A percentile compares a stretch with the other conserved stretches of the same genome.
These are phyloP conservation scores for Microctenopoma lineatum DNA, from an alignment of 2,797 vertebrate species.

Conservation along the genomic window DNA sequence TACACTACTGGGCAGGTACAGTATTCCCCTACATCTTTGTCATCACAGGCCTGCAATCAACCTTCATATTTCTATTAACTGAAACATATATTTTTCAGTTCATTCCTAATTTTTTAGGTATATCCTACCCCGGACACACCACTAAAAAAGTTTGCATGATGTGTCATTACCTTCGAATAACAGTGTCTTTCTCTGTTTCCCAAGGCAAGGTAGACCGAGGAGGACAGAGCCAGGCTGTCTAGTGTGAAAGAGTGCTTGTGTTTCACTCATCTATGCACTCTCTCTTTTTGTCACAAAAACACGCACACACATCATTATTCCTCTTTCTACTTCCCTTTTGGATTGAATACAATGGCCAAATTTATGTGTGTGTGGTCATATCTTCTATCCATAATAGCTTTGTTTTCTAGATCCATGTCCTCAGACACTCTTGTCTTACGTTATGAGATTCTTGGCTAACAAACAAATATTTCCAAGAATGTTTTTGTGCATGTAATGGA, in stretches of 20 bases:
- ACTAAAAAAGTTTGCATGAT: conserved; percentile 1
- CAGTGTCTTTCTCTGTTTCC: conserved; percentile 29
- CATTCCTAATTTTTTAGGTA: neutral
- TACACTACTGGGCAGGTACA: neutral
- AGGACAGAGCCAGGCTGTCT: conserved; percentile 3
- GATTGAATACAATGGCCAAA: conserved; percentile 28
- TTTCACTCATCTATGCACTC: conserved; percentile 22
- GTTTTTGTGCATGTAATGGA: conserved; percentile 38
- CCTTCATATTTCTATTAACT: no score
- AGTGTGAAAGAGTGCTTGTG: conserved; percentile 13
- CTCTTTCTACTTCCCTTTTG: conserved; percentile 22
- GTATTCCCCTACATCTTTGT: neutral
- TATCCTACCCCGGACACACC: neutral
- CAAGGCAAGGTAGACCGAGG: conserved; percentile 21
- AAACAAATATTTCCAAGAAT: conserved; percentile 31
- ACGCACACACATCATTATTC: conserved; percentile 34
- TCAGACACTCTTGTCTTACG: conserved; percentile 3
- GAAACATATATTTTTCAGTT: neutral
- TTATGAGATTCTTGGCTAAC: conserved; percentile 29
- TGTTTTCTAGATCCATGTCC: conserved; percentile 22
- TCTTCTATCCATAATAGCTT: conserved; percentile 17
- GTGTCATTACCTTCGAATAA: conserved; percentile 23
- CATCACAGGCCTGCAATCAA: no score
- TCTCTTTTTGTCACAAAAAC: conserved; percentile 2
- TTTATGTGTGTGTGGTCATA: conserved; percentile 9